Evolutionary conservation across 1,140 invertebrate genomes (phyloP), one percentile per base, ranked within the genome.

Genomic region (Sycophaga agraensis): DNA sequence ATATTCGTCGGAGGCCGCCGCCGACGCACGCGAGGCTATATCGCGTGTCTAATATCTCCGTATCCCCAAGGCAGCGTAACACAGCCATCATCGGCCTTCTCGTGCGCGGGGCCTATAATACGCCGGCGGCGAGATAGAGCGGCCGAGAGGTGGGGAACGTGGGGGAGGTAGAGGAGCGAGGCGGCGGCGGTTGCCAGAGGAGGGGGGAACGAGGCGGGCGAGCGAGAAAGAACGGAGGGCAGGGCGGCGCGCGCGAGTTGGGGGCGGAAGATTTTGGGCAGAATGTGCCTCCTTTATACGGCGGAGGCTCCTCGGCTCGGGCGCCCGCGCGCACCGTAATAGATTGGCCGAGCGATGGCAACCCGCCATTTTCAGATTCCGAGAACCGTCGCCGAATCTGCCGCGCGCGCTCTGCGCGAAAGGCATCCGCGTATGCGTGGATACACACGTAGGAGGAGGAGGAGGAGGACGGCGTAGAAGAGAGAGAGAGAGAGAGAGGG

Each of bases 241-340:
- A 66, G 57, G 68, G 62, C 62, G 56, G 64, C 12, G 54, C 64
- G 56, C 50, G 28, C 28, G 28, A 4, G 61, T 54, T 37, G 39
- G 51, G 54, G 66, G 68, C 66, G 66, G 65, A 65, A 61, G 60
- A 66, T 68, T 70, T 68, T 64, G 45, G 65, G 28, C 63, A 68
- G 65, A 68, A 66, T 66, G 68, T 67, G 56, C 57, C 67, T 60
- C 39, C 64, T 70, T 67, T 61, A 63, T 67, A 65, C 68, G 68
- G n/a, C 37, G 14, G 37, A 39, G 35, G n/a, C n/a, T n/a, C n/a
- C n/a, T n/a, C 28, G 28, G 5, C n/a, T 16, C 16, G 3, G 40
- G 7, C n/a, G 16, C 28, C 11, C 1, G 42, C 48, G 21, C 17
- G 34, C 49, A 42, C 50, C 50, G 43, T 60, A 66, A 68, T 65